phyloP scores from a whole-genome alignment of 1,140 invertebrate genomes.

The Alviniconcha marisindica region DNA sequence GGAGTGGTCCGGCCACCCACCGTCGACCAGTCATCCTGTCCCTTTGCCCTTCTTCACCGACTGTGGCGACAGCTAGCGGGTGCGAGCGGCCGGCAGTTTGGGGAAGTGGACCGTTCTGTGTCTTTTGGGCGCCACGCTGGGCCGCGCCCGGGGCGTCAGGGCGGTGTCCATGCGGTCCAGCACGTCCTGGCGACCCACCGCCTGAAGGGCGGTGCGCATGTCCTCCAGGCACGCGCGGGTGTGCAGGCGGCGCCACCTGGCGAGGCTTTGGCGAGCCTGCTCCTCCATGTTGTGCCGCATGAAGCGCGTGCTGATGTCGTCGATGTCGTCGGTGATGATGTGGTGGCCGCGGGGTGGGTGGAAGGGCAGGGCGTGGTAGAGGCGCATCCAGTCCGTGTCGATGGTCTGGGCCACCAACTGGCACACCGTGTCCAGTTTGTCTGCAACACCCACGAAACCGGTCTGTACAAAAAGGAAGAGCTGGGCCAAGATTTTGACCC shows the following conservation, averaged over 20 bases:
- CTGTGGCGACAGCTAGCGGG: not conserved
- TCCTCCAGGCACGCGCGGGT: constrained; percentile 66
- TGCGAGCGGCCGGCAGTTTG: not conserved
- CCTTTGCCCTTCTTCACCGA: no score
- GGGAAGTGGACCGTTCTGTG: constrained; percentile 50
- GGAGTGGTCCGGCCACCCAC: no score
- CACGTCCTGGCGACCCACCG: constrained; percentile 64
- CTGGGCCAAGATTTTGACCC: no score
- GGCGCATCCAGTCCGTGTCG: constrained; percentile 67
- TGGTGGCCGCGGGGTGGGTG: constrained; percentile 67
- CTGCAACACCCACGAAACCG: constrained; percentile 46
- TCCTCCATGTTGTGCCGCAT: constrained; percentile 60
- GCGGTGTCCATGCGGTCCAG: constrained; percentile 57
- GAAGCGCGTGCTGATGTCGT: constrained; percentile 64
- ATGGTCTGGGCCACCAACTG: constrained; percentile 57
- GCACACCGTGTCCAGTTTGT: constrained; percentile 60
- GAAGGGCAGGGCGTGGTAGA: constrained; percentile 70
- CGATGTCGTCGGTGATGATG: constrained; percentile 64
- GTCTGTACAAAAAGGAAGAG: not conserved
- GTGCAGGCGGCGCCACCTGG: constrained; percentile 69
- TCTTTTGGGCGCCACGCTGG: constrained; percentile 16
- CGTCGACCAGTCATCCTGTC: no score
- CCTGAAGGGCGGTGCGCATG: constrained; percentile 58
- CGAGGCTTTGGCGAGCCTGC: constrained; percentile 58
- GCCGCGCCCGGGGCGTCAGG: not conserved